Base-by-base conservation (phyloP, 2,888 invertebrate species). In the Horisme vitalbata region DNA sequence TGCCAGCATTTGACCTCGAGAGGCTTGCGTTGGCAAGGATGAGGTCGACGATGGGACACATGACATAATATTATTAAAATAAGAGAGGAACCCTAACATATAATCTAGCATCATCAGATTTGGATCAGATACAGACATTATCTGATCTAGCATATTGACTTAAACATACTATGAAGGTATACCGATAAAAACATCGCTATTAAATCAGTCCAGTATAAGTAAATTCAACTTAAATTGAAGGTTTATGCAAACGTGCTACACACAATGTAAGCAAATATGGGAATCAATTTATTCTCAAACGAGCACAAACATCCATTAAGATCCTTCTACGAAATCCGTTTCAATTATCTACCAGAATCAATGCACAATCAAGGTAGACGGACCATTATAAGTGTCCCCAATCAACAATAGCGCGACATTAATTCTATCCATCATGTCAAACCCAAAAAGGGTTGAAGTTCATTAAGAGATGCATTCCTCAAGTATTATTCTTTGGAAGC, bases 391-490 rank as follows among this genome's bases (percentile, higher is more conserved):
- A 78, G 71, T 85, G 87, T 86, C 87, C 75, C 86, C 86, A 84
- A 86, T 85, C 83, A 79, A 87, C 87, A 88, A 88, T 87, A 81
- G 67, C 73, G 75, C 76, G 85, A 87, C 87, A 87, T 85, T 85
- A 85, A 86, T 87, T 87, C 85, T 87, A 88, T 89, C 83, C 85
- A 88, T 89, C 88, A 87, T 83, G 79, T 78, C 74, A 68, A 74
- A 69, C 83, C 83, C 73, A 84, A 88, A 87, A 88, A 86, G 86
- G 88, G 86, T 87, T 82, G 83, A 81, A 87, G 85, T 89, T 89
- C 89, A 89, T 89, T 89, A 88, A 85, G 85, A 80, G 81, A 84
- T 82, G 79, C 86, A 89, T 88, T 85, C 88, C 88, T 86, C 79
- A 73, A 87, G 87, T 87, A 87, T 88, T 89, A 89, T 89, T 89